These are phyloP conservation scores for Emmelina monodactyla DNA, from an alignment of 2,888 invertebrate species.

Conservation along the genomic window DNA sequence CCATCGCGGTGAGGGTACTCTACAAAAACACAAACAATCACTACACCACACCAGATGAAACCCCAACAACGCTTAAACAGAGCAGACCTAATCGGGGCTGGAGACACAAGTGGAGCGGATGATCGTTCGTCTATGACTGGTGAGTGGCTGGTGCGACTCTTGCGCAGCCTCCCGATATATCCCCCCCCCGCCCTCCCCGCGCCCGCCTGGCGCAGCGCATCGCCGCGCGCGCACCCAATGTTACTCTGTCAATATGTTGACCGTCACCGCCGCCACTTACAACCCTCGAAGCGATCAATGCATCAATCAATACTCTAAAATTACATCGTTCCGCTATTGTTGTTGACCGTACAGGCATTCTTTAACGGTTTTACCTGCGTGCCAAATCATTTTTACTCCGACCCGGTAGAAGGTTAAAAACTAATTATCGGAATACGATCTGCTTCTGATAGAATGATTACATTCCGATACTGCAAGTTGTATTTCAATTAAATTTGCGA, in stretches of 20 bases:
- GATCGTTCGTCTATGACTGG: conserved; percentile 56
- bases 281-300: not conserved
- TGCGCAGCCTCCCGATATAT: conserved; percentile 56
- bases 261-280: conserved; percentile 24
- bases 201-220: conserved; percentile 39
- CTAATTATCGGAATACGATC: no score
- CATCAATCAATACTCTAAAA: not conserved
- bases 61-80: not conserved
- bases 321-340: not conserved
- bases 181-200: conserved; percentile 55
- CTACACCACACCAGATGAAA: conserved; percentile 18
- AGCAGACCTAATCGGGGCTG: conserved; percentile 42
- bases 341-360: not conserved
- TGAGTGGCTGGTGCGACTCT: conserved; percentile 25
- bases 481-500: no score
- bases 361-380: not conserved
- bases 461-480: no score
- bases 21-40: conserved; percentile 38
- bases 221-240: conserved; percentile 45
- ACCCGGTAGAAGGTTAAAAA: not conserved
- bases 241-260: conserved; percentile 57
- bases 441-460: no score
- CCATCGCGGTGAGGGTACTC: conserved; percentile 47
- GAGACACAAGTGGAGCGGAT: conserved; percentile 51
- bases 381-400: not conserved